phyloP scores from a whole-genome alignment of 53 echinoderm and acorn worm genomes.

The Apostichopus leukothele region DNA sequence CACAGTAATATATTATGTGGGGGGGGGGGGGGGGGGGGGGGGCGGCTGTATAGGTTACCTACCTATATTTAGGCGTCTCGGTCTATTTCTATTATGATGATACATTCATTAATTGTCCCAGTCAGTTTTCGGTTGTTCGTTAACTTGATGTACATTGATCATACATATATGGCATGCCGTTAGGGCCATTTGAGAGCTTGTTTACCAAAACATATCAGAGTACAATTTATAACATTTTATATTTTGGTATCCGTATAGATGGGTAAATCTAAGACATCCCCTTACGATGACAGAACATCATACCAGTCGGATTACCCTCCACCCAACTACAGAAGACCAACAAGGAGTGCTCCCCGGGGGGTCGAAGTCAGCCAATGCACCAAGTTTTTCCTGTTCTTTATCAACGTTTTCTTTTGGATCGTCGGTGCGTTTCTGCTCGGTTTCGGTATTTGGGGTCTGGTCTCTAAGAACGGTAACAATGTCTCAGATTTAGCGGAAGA shows the following conservation, averaged over 20 bases:
- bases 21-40: no score
- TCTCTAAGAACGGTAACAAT: slow-evolving; percentile 68
- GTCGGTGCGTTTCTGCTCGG: slow-evolving; percentile 74
- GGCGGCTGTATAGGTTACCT: no score
- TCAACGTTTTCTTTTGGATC: slow-evolving; percentile 85
- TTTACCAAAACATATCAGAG: no score
- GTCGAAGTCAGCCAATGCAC: slow-evolving; percentile 71
- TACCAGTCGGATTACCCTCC: not conserved
- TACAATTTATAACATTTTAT: no score
- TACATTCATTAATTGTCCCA: no score
- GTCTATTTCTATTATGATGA: no score
- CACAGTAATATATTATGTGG: no score
- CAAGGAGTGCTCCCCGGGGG: slow-evolving; percentile 23
- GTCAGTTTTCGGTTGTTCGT: no score
- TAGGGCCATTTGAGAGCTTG: no score
- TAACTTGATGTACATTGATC: no score
- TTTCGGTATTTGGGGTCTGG: slow-evolving; percentile 90
- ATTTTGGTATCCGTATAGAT: not conserved
- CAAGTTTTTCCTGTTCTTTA: slow-evolving; percentile 84
- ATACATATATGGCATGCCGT: no score
- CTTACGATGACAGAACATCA: not conserved
- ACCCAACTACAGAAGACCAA: not conserved
- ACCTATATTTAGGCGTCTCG: no score
- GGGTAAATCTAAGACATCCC: slow-evolving; percentile 22
- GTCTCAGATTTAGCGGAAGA: slow-evolving; percentile 80